Conservation (phyloP, 2,113 vertebrate species). For the Gobio gobio region DNA sequence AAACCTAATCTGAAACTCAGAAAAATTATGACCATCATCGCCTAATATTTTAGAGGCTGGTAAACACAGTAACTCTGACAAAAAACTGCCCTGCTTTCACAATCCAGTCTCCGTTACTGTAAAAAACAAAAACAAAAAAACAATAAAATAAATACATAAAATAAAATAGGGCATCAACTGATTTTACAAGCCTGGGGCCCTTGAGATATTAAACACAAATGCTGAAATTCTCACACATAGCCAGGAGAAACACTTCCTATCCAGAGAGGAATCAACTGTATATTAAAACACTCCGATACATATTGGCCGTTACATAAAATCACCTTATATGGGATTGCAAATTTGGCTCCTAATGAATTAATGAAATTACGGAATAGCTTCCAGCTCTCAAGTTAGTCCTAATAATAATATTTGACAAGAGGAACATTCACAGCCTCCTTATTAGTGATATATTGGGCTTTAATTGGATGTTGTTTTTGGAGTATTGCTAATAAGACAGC, state of each 20-base stretch:
- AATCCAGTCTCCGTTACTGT: neutral
- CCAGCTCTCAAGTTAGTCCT: slow-evolving; percentile 17
- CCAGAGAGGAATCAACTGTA: slow-evolving; percentile 28
- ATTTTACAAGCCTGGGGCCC: slow-evolving; percentile 64
- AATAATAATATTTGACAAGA: slow-evolving; percentile 16
- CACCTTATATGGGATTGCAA: neutral
- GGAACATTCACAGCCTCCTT: slow-evolving; percentile 14
- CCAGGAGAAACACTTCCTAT: slow-evolving; percentile 38
- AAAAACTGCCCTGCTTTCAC: slow-evolving; percentile 44
- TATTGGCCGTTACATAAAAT: slow-evolving; percentile 39
- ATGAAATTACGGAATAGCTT: slow-evolving; percentile 36
- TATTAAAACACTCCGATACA: slow-evolving; percentile 45
- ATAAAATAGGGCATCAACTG: slow-evolving; percentile 54
- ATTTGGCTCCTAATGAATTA: slow-evolving; percentile 21
- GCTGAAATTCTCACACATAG: slow-evolving; percentile 34
- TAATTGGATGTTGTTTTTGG: slow-evolving; percentile 20
- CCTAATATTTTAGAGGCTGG: slow-evolving; percentile 62
- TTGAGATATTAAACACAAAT: slow-evolving; percentile 62
- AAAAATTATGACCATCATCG: slow-evolving; percentile 61
- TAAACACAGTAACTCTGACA: slow-evolving; percentile 66
- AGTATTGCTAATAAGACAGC: slow-evolving; percentile 3
- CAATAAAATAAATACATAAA: slow-evolving; percentile 48
- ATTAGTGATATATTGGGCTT: slow-evolving; percentile 22
- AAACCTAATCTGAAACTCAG: slow-evolving; percentile 62
- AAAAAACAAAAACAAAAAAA: slow-evolving; percentile 29